Conservation (phyloP, 1,140 invertebrate species). For the Drosophila triauraria region DNA sequence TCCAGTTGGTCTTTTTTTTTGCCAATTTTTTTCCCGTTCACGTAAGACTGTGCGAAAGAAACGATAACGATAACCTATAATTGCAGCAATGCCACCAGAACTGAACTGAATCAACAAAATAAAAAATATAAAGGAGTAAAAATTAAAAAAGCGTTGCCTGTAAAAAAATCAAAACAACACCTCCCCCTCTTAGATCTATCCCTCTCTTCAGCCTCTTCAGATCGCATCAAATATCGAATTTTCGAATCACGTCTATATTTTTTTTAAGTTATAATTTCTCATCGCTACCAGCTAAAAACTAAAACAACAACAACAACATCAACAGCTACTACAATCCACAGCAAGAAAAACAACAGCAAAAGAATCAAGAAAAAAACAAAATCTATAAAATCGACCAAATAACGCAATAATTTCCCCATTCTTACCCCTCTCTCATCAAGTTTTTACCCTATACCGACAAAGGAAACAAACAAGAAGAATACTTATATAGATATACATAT, state of each 20-base stretch:
- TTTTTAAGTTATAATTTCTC: constrained; percentile 54
- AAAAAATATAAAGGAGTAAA: constrained; percentile 30
- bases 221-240: constrained; percentile 38
- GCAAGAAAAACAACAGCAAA: constrained; percentile 19
- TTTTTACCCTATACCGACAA: constrained; percentile 28
- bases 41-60: constrained; percentile 38
- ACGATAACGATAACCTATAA: not conserved
- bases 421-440: constrained; percentile 30
- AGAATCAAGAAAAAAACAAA: not conserved
- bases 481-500: constrained; percentile 55
- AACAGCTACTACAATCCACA: constrained; percentile 31
- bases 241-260: constrained; percentile 42
- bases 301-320: not conserved
- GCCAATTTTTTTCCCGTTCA: constrained; percentile 53
- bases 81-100: constrained; percentile 34
- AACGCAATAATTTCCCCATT: constrained; percentile 31
- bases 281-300: constrained; percentile 28
- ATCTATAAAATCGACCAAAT: constrained; percentile 15
- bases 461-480: constrained; percentile 18
- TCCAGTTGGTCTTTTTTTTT: constrained; percentile 25
- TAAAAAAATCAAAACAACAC: not conserved
- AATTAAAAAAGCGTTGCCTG: constrained; percentile 59
- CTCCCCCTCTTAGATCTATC: constrained; percentile 36
- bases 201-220: constrained; percentile 45
- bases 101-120: constrained; percentile 37